Percentiles rank a stretch among this genome's conserved stretches.
Conservation (phyloP, 2,113 vertebrate genomes). For the Kryptolebias marmoratus region DNA sequence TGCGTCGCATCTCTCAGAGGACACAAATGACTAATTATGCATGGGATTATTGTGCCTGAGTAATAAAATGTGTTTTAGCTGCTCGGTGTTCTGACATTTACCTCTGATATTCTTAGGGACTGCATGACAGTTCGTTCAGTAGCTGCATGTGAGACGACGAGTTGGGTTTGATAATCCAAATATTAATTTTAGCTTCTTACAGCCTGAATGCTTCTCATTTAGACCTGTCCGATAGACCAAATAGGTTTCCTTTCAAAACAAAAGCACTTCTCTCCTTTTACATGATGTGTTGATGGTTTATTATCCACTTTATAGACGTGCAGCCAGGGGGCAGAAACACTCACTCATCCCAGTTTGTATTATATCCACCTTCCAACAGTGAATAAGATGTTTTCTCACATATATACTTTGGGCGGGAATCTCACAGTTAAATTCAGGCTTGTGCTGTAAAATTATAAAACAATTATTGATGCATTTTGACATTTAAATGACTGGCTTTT, state of each 20-base stretch:
- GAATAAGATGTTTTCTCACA: no score
- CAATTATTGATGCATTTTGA: no score
- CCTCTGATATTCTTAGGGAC: conserved; percentile 11
- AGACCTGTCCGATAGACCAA: no score
- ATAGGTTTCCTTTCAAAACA: no score
- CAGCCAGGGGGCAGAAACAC: background rate
- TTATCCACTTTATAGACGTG: background rate
- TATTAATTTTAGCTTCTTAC: background rate
- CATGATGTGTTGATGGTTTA: no score
- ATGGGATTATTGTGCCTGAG: conserved; percentile 43
- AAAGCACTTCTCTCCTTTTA: no score
- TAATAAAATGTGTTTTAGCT: conserved; percentile 8
- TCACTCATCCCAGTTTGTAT: no score
- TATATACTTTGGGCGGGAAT: no score
- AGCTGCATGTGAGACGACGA: conserved; percentile 47
- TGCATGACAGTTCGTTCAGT: conserved; percentile 39
- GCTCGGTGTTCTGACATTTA: conserved; percentile 30
- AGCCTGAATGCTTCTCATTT: background rate
- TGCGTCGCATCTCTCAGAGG: conserved; percentile 36
- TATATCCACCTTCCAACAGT: background rate
- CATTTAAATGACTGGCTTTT: no score
- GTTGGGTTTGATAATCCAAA: background rate
- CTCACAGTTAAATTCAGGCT: no score
- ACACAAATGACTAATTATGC: conserved; percentile 43
- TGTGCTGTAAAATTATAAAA: no score